Evolutionary conservation across 2,797 vertebrate species (phyloP).

Genomic region (Lithobates sylvaticus): DNA sequence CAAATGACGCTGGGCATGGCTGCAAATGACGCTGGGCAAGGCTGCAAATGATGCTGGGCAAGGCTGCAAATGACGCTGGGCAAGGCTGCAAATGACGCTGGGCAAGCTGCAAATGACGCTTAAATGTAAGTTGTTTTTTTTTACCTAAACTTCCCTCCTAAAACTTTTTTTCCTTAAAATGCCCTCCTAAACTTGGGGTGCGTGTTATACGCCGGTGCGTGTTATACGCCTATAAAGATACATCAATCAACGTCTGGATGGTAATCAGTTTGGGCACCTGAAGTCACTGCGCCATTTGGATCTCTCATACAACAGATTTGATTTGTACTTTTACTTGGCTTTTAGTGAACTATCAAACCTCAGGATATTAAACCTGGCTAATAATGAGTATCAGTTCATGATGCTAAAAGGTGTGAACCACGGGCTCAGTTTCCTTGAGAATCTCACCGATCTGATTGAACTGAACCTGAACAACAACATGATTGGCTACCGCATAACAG

Average conservation of each 20-base stretch:
- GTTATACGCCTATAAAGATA: too few relatives aligned
- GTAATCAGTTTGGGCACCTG: constrained; percentile 69
- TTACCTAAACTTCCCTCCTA: too few relatives aligned
- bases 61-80: too few relatives aligned
- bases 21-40: too few relatives aligned
- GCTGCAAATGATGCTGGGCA: too few relatives aligned
- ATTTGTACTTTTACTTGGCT: constrained; percentile 74
- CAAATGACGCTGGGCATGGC: too few relatives aligned
- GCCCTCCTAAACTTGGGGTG: too few relatives aligned
- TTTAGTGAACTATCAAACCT: constrained; percentile 76
- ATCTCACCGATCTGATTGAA: constrained; percentile 72
- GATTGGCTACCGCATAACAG: constrained; percentile 77
- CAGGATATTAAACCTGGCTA: constrained; percentile 78
- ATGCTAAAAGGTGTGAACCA: constrained; percentile 83
- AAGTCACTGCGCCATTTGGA: constrained; percentile 75
- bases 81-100: too few relatives aligned
- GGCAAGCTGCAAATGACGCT: too few relatives aligned
- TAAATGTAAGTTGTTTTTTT: too few relatives aligned
- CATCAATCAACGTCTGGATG: constrained; percentile 77
- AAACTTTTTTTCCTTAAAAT: too few relatives aligned
- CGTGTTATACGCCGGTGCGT: too few relatives aligned
- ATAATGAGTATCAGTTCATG: constrained; percentile 81
- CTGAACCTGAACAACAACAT: constrained; percentile 80
- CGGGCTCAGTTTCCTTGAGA: constrained; percentile 74
- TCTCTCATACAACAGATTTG: constrained; percentile 81